phyloP scores from a whole-genome alignment of 23 tunicate genomes.

The Botrylloides violaceus region DNA sequence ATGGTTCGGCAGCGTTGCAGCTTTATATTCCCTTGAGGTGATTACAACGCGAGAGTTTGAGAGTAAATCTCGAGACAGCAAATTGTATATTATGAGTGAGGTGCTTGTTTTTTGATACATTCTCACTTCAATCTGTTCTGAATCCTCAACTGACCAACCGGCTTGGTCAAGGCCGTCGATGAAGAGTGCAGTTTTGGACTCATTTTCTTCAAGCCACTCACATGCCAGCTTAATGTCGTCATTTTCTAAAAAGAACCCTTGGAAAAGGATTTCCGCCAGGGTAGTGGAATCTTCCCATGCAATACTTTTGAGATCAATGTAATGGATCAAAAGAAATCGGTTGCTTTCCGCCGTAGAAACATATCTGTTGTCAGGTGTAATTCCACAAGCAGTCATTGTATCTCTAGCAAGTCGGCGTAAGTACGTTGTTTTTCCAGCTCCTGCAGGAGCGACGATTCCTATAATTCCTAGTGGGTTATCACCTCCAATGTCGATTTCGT shows the following conservation, averaged over 20 bases:
- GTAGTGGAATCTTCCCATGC: neutral
- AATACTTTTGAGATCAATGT: neutral
- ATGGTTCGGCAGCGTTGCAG: neutral
- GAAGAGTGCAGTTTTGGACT: neutral
- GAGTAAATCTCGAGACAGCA: neutral
- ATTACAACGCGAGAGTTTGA: neutral
- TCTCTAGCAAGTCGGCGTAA: neutral
- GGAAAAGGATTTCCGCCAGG: neutral
- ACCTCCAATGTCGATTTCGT: neutral
- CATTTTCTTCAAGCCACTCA: neutral
- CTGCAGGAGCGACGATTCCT: neutral
- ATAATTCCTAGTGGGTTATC: neutral
- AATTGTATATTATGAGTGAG: neutral
- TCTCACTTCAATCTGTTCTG: neutral
- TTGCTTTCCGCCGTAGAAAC: neutral
- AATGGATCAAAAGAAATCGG: neutral
- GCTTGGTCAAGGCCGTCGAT: neutral
- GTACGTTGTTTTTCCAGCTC: neutral
- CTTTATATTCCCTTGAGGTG: neutral
- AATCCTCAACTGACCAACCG: neutral
- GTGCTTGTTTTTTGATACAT: neutral
- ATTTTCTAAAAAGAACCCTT: neutral
- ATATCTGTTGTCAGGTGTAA: neutral
- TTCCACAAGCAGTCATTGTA: neutral
- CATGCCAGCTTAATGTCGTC: neutral